Evolutionary conservation across 2,888 invertebrate genomes (phyloP).

Genomic region (Liopterus haemorrhoidalis): DNA sequence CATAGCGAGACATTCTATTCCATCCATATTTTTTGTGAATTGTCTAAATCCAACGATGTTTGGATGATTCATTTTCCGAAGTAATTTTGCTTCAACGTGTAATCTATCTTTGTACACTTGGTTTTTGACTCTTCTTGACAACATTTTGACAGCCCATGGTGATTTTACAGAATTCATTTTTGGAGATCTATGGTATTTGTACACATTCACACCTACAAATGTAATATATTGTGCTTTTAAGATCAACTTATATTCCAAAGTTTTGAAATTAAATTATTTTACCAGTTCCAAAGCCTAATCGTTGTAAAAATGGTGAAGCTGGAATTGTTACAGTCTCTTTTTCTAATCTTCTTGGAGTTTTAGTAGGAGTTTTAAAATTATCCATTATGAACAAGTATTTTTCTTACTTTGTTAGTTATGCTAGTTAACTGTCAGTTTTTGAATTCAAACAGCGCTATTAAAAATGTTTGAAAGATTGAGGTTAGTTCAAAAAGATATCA

Average conservation of each 20-base stretch:
- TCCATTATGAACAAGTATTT: no score
- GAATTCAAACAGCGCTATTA: no score
- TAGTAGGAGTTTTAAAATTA: no score
- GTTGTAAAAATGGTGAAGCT: slow-evolving; percentile 65
- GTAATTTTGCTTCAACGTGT: slow-evolving; percentile 63
- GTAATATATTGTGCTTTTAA: slow-evolving; percentile 14
- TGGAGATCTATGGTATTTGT: slow-evolving; percentile 68
- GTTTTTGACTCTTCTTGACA: slow-evolving; percentile 48
- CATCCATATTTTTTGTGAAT: slow-evolving; percentile 50
- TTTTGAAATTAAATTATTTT: slow-evolving; percentile 25
- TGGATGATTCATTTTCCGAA: slow-evolving; percentile 66
- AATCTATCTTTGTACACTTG: slow-evolving; percentile 53
- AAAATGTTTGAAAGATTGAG: no score
- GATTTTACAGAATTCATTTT: slow-evolving; percentile 62
- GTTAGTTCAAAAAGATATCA: no score
- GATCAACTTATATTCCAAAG: slow-evolving; percentile 7
- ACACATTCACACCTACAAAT: slow-evolving; percentile 65
- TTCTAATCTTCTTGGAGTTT: not conserved
- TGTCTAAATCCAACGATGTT: slow-evolving; percentile 75
- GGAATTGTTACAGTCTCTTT: slow-evolving; percentile 49
- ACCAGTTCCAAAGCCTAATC: slow-evolving; percentile 75
- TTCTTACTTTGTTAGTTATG: no score
- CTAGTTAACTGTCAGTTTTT: no score
- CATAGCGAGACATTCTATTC: slow-evolving; percentile 64
- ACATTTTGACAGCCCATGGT: slow-evolving; percentile 81